Evolutionary conservation across 2,113 vertebrate species (phyloP).

Genomic region (Psilopogon haemacephalus): DNA sequence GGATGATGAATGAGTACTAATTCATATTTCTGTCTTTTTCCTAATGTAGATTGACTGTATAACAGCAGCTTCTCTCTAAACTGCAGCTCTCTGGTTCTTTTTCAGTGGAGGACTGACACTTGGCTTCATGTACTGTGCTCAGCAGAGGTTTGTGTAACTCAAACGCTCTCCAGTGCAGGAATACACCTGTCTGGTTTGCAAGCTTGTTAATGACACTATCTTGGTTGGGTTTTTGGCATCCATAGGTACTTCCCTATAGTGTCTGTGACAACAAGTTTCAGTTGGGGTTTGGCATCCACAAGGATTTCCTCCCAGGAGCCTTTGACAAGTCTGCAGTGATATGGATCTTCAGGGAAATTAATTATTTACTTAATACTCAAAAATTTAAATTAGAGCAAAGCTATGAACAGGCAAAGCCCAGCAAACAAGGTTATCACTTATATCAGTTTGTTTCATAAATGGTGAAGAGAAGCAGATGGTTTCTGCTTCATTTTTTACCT

Average conservation of each 20-base stretch:
- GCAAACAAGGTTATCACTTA: neutral
- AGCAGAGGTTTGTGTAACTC: neutral
- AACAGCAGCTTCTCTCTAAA: neutral
- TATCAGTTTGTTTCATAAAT: neutral
- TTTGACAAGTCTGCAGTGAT: neutral
- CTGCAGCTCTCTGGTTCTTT: neutral
- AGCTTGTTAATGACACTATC: neutral
- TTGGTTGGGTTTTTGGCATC: neutral
- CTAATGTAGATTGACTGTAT: neutral
- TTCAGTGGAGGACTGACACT: neutral
- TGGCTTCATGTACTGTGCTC: fast-evolving
- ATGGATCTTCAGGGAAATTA: neutral
- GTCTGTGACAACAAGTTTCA: neutral
- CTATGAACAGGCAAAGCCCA: neutral
- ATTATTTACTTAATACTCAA: neutral
- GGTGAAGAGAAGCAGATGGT: neutral
- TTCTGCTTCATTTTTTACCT: neutral
- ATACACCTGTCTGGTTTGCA: neutral
- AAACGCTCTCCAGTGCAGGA: neutral
- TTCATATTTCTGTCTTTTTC: neutral
- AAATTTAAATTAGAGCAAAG: neutral
- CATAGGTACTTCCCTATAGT: neutral
- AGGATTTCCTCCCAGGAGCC: neutral
- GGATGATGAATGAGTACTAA: neutral
- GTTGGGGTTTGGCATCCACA: neutral